These are phyloP conservation scores for Scaptomyza pallida DNA, from an alignment of 1,140 invertebrate species.

Conservation along the genomic window DNA sequence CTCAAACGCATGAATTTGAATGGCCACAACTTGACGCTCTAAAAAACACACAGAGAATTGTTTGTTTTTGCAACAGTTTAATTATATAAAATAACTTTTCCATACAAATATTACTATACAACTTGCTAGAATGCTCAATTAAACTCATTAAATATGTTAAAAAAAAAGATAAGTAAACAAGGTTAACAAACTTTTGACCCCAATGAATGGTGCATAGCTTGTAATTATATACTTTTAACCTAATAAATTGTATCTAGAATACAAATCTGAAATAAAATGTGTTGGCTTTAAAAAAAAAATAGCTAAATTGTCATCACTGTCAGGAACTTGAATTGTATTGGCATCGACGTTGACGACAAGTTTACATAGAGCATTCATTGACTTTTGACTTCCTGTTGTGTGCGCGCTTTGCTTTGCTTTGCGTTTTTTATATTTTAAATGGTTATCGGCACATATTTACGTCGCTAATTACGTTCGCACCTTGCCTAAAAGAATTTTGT, in stretches of 20 bases:
- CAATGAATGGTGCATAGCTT: no score
- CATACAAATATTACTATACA: no score
- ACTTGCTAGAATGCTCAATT: no score
- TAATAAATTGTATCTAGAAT: no score
- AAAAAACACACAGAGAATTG: not conserved
- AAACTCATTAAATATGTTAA: no score
- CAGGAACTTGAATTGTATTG: conserved; percentile 38
- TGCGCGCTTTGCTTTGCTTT: no score
- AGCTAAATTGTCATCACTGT: conserved; percentile 17
- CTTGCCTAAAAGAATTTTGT: conserved; percentile 36
- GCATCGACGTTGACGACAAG: conserved; percentile 35
- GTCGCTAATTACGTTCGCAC: conserved; percentile 38
- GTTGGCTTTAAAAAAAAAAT: conserved; percentile 6
- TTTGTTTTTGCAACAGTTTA: not conserved
- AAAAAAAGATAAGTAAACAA: no score
- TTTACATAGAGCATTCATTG: conserved; percentile 65
- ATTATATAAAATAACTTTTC: no score
- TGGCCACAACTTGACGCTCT: no score
- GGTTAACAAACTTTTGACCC: no score
- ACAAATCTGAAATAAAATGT: not conserved
- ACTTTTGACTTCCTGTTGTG: conserved; percentile 56
- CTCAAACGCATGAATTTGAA: conserved; percentile 87
- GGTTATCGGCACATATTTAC: conserved; percentile 39
- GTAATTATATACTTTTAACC: no score
- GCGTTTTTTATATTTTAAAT: conserved; percentile 28